Evolutionary conservation across 2,113 vertebrate genomes (phyloP).

Genomic region (Neolamprologus caudopunctatus): DNA sequence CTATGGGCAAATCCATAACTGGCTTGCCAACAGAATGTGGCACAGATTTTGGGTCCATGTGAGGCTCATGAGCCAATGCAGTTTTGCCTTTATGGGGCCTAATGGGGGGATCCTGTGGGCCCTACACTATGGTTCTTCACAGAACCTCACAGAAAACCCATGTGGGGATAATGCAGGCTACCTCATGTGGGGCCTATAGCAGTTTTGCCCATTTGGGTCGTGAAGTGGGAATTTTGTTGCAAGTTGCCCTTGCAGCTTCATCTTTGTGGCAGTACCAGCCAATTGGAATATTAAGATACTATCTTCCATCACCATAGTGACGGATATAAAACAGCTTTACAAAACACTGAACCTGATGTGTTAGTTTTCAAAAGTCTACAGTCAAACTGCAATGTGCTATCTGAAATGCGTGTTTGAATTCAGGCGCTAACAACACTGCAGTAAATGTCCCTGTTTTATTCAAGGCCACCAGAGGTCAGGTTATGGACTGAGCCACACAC

Average conservation of each 20-base stretch:
- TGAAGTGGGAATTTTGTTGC: background rate
- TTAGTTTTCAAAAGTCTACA: background rate
- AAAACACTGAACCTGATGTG: background rate
- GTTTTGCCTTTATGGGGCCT: background rate
- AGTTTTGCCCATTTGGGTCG: background rate
- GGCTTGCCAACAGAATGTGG: background rate
- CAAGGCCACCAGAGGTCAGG: background rate
- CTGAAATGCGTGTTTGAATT: background rate
- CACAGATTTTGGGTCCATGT: background rate
- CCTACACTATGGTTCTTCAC: background rate
- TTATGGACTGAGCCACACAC: slow-evolving; percentile 27
- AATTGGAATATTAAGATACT: background rate
- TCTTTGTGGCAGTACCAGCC: background rate
- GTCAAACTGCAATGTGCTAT: background rate
- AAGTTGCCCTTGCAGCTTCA: background rate
- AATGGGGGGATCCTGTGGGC: fast-evolving
- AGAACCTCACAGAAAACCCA: background rate
- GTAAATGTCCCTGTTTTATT: background rate
- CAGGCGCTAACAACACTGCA: background rate
- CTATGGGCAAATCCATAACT: background rate
- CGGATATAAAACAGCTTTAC: background rate
- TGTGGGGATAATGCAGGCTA: background rate
- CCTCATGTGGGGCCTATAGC: background rate
- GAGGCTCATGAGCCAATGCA: background rate
- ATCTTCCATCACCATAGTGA: background rate